Evolutionary conservation across 2,888 invertebrate species (phyloP), one percentile per base, ranked within the genome.

Genomic region (Eupithecia subumbrata): DNA sequence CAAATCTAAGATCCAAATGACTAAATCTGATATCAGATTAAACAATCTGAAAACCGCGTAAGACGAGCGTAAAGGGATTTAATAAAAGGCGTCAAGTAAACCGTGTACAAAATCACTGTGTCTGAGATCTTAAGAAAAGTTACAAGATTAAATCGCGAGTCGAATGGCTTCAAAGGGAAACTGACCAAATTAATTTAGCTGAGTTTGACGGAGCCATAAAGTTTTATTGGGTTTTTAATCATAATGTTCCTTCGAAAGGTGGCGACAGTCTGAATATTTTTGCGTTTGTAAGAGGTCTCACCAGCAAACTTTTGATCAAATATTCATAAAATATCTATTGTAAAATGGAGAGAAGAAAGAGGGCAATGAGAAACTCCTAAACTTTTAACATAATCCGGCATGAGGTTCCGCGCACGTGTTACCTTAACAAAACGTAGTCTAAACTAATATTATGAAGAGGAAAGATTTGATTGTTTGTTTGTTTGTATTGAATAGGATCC

Each of bases 211-310:
- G 56, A 52, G 25, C 70, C 34, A 56, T 60, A 63, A 78, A 76
- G 69, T 75, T 75, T 73, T 67, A 71, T 69, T 69, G 74, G 56
- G 72, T 74, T 75, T 78, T 76, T 76, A 73, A 72, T 70, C 70
- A 69, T 75, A 52, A 48, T 68, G 45, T 73, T 69, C 14, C 43
- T 69, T 22, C 37, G 45, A 72, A 75, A 75, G 37, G 71, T 69
- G 63, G 68, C 11, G 16, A 40, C 25, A 12, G 37, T 45, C 25
- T 43, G 68, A 43, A 68, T 68, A 43, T 22, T 25, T 68, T 67
- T 43, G 37, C 11, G 30, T 34, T n/a, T 34, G 64, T 66, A n/a
- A 37, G 40, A 60, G 60, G 25, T 60, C 4, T 60, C 5, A 14
- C 60, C 22, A 60, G 60, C 25, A 60, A 60, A 60, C 12, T 60